Percentiles rank a stretch among this genome's conserved stretches.
Evolutionary conservation across 2,113 vertebrate species (phyloP).

Genomic region (Lanius ludovicianus): DNA sequence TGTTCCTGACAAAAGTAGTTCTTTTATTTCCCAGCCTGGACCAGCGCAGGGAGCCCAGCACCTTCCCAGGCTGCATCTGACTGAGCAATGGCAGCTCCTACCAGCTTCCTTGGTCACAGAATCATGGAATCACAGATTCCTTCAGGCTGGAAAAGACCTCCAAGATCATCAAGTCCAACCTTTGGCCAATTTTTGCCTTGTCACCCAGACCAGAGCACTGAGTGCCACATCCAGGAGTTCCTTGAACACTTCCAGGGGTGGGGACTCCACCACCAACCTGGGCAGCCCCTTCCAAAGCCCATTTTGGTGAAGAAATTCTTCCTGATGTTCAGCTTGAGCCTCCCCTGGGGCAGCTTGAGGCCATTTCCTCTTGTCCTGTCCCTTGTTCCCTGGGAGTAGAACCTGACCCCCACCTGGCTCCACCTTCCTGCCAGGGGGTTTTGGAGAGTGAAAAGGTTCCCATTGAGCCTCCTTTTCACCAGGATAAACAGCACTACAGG

Average conservation of each 20-base stretch:
- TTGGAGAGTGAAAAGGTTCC: not conserved
- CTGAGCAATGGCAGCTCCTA: fast-evolving
- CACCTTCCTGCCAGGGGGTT: not conserved
- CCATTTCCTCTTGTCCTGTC: not conserved
- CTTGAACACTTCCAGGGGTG: not conserved
- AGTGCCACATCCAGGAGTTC: not conserved
- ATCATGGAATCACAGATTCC: not conserved
- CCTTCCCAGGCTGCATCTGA: not conserved
- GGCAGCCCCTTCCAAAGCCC: not conserved
- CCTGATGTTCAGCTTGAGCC: not conserved
- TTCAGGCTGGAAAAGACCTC: not conserved
- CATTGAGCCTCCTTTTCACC: not conserved
- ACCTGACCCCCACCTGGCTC: not conserved
- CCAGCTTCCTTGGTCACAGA: not conserved
- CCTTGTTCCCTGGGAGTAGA: not conserved
- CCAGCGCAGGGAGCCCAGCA: not conserved
- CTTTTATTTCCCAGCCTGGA: not conserved
- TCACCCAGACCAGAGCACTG: not conserved
- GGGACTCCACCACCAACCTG: not conserved
- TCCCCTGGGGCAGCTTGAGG: not conserved
- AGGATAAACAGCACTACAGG: not conserved
- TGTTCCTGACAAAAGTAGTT: not conserved
- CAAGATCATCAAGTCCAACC: fast-evolving
- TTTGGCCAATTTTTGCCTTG: not conserved
- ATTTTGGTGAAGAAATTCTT: not conserved